Conservation (phyloP, 2,888 invertebrate genomes). For the Deilephila porcellus region DNA sequence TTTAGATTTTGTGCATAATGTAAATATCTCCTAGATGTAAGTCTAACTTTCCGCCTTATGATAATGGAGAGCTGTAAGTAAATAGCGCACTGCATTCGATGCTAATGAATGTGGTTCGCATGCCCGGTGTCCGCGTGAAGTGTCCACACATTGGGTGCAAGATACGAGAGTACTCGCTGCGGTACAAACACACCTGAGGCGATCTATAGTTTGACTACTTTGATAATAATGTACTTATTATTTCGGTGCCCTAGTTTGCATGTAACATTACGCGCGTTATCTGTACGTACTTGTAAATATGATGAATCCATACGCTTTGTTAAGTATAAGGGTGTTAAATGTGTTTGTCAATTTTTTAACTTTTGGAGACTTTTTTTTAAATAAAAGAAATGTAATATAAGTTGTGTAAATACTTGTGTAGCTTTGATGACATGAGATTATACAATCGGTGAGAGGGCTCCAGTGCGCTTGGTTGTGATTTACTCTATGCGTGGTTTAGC, state of each 20-base stretch:
- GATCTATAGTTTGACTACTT: slow-evolving; percentile 50
- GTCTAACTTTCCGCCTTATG: slow-evolving; percentile 79
- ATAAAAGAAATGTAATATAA: slow-evolving; percentile 61
- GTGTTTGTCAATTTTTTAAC: slow-evolving; percentile 82
- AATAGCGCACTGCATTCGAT: slow-evolving; percentile 34
- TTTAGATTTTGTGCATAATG: slow-evolving; percentile 79
- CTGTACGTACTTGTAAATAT: slow-evolving; percentile 77
- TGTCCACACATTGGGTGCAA: background rate
- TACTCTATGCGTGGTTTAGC: slow-evolving; percentile 41
- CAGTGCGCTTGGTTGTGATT: slow-evolving; percentile 62
- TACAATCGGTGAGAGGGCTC: slow-evolving; percentile 53
- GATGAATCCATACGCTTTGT: slow-evolving; percentile 84
- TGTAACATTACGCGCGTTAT: slow-evolving; percentile 73
- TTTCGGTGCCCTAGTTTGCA: slow-evolving; percentile 77
- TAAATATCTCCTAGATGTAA: slow-evolving; percentile 71
- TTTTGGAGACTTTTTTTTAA: slow-evolving; percentile 74
- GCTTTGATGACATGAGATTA: slow-evolving; percentile 70
- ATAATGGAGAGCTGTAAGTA: slow-evolving; percentile 64
- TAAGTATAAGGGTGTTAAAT: slow-evolving; percentile 81
- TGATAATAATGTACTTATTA: slow-evolving; percentile 73
- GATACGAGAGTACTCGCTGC: background rate
- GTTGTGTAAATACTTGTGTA: slow-evolving; percentile 70
- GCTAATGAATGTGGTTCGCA: slow-evolving; percentile 41
- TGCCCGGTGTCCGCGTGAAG: background rate
- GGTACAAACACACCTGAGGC: slow-evolving; percentile 39